Conservation (phyloP, 2,113 vertebrate species). For the Scalopus aquaticus region DNA sequence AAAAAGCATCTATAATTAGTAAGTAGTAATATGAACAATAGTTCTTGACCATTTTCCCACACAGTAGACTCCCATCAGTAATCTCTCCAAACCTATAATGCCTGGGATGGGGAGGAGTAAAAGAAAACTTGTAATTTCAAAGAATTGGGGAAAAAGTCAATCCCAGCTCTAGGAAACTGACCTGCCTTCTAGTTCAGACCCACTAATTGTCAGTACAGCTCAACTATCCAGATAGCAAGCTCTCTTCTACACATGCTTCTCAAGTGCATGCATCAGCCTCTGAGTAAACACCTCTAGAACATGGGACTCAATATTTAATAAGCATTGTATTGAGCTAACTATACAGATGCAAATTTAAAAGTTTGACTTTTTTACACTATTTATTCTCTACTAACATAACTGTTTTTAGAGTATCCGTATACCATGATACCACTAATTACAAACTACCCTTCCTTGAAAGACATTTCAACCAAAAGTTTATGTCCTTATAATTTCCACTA, state of each 20-base stretch:
- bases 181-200: background rate
- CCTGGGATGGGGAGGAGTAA: background rate
- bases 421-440: background rate
- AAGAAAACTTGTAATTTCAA: background rate
- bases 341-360: background rate
- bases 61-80: background rate
- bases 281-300: background rate
- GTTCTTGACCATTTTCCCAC: background rate
- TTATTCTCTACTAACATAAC: background rate
- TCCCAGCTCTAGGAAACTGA: background rate
- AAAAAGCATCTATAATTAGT: background rate
- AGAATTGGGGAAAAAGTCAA: background rate
- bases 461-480: conserved; percentile 2
- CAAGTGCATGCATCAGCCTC: background rate
- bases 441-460: background rate
- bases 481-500: background rate
- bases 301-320: background rate
- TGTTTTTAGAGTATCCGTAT: background rate
- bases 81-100: background rate
- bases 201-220: background rate
- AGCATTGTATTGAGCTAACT: background rate
- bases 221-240: background rate
- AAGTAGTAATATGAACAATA: background rate
- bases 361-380: background rate
- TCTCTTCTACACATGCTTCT: background rate